A percentile compares a stretch with the other conserved stretches of the same genome.
phyloP scores from a whole-genome alignment of 2,888 invertebrate genomes.

The Trachelus troglodyta region DNA sequence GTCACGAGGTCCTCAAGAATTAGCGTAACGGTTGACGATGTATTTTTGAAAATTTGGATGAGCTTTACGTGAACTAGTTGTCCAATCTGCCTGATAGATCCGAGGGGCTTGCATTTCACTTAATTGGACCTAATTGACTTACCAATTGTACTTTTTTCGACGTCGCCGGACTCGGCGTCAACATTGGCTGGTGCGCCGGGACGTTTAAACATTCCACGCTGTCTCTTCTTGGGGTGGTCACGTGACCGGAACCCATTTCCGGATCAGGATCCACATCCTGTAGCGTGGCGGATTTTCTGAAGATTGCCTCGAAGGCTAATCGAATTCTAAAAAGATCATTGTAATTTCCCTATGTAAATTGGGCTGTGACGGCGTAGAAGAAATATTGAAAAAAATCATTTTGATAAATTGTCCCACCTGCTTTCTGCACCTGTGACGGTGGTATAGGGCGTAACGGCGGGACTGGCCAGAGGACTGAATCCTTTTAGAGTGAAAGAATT shows the following conservation, averaged over 20 bases:
- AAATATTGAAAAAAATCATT: background rate
- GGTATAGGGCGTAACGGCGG: slow-evolving; percentile 74
- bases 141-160: slow-evolving; percentile 92
- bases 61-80: no score
- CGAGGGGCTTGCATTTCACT: background rate
- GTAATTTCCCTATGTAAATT: background rate
- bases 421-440: slow-evolving; percentile 92
- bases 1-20: no score
- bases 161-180: slow-evolving; percentile 76
- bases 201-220: slow-evolving; percentile 65
- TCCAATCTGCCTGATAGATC: no score
- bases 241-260: slow-evolving; percentile 68
- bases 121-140: slow-evolving; percentile 49
- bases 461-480: slow-evolving; percentile 71
- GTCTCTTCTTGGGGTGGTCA: slow-evolving; percentile 53
- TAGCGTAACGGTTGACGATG: no score
- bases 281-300: slow-evolving; percentile 86
- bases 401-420: slow-evolving; percentile 64
- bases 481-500: slow-evolving; percentile 85
- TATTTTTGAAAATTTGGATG: no score
- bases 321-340: slow-evolving; percentile 73
- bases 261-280: slow-evolving; percentile 84
- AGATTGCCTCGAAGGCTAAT: slow-evolving; percentile 91
- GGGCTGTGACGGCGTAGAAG: background rate
- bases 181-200: slow-evolving; percentile 67